Evolutionary conservation across 2,113 vertebrate species (phyloP).

Genomic region (Heterocephalus glaber): DNA sequence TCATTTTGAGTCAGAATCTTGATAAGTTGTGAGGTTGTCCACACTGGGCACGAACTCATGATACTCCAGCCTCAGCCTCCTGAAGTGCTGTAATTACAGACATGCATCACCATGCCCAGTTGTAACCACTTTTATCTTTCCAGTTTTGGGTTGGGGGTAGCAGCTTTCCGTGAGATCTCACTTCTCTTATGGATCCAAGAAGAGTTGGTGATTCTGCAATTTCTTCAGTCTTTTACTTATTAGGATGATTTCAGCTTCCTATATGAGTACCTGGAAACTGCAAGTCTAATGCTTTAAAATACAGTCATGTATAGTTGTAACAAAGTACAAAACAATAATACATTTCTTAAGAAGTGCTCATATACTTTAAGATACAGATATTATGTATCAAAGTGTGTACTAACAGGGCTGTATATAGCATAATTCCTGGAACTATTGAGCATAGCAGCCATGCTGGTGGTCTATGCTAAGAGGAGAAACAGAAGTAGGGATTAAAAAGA

Average conservation of each 20-base stretch:
- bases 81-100: not conserved
- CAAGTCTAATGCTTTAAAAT: not conserved
- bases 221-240: not conserved
- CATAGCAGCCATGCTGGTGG: not conserved
- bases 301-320: not conserved
- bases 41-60: no score
- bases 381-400: not conserved
- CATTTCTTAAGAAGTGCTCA: not conserved
- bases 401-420: not conserved
- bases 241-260: not conserved
- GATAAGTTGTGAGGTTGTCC: no score
- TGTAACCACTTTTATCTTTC: not conserved
- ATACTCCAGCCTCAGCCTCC: not conserved
- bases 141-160: not conserved
- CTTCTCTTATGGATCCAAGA: not conserved
- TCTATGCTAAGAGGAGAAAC: not conserved
- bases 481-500: not conserved
- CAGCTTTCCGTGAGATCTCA: not conserved
- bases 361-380: not conserved
- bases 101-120: not conserved
- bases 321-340: not conserved
- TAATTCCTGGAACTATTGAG: not conserved
- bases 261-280: not conserved
- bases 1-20: no score
- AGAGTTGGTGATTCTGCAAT: not conserved